Percentiles rank a stretch among this genome's conserved stretches.
Conservation (phyloP, 2,888 invertebrate genomes). For the Mechanitis messenoides region DNA sequence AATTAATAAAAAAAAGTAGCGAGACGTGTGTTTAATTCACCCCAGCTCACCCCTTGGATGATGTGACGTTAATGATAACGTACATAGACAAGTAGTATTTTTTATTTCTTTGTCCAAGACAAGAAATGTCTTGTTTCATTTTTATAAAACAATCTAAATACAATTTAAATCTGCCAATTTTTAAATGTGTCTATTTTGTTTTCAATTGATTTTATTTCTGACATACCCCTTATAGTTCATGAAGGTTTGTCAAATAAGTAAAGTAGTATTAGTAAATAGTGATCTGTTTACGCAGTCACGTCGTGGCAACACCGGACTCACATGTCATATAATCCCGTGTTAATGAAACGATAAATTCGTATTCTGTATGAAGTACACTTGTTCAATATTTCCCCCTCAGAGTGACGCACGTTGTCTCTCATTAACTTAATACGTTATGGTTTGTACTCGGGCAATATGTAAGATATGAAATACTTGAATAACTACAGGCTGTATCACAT, state of each 20-base stretch:
- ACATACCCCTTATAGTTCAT: too few relatives aligned
- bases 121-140: too few relatives aligned
- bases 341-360: constrained; percentile 70
- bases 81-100: constrained; percentile 26
- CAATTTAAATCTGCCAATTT: too few relatives aligned
- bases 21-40: constrained; percentile 50
- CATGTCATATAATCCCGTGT: constrained; percentile 49
- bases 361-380: constrained; percentile 42
- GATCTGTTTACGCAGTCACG: constrained; percentile 9
- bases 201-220: too few relatives aligned
- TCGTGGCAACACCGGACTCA: constrained; percentile 23
- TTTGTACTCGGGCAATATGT: constrained; percentile 61
- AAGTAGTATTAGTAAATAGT: neutral
- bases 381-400: constrained; percentile 46
- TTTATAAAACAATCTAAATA: too few relatives aligned
- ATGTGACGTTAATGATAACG: constrained; percentile 12
- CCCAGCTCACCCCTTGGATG: constrained; percentile 34
- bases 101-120: constrained; percentile 5
- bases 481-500: constrained; percentile 38
- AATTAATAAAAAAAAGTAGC: constrained; percentile 69
- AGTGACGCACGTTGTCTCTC: constrained; percentile 64
- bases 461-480: constrained; percentile 54
- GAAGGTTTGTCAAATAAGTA: too few relatives aligned
- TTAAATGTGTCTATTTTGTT: too few relatives aligned
- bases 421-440: constrained; percentile 70